Percentiles rank a stretch among this genome's conserved stretches.
Conservation (phyloP, 2,797 vertebrate genomes). For the Pampus argenteus region DNA sequence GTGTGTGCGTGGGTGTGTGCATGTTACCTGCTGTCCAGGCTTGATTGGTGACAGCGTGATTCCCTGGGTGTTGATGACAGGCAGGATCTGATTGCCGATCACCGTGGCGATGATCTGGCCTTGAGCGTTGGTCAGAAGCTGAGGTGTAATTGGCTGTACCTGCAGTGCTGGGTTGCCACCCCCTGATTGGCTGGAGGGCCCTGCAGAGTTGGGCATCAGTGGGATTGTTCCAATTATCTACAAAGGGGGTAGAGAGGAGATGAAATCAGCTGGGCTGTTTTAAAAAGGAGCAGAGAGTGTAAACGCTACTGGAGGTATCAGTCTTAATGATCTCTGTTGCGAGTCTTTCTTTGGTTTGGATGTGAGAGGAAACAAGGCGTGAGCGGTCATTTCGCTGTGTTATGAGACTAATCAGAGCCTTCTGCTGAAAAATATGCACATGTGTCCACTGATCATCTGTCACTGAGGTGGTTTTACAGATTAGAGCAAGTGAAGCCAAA, state of each 20-base stretch:
- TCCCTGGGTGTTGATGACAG: constrained; percentile 99
- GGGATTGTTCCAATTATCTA: constrained; percentile 99
- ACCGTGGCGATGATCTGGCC: constrained; percentile 99
- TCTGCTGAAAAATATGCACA: constrained; percentile 51
- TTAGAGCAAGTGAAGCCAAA: constrained; percentile 70
- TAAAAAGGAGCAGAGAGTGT: constrained; percentile 65
- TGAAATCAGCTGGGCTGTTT: constrained; percentile 74
- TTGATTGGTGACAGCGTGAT: constrained; percentile 99
- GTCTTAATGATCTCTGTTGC: constrained; percentile 64
- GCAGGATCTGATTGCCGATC: constrained; percentile 99
- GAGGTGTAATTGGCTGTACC: constrained; percentile 99
- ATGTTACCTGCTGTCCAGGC: constrained; percentile 96
- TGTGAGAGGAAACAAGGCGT: constrained; percentile 32
- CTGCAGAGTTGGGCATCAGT: constrained; percentile 95
- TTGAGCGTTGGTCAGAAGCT: constrained; percentile 99
- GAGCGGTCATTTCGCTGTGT: constrained; percentile 24
- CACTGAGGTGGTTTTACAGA: constrained; percentile 74
- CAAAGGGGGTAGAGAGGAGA: constrained; percentile 72
- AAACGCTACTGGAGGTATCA: constrained; percentile 67
- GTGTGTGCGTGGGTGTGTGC: constrained; percentile 24
- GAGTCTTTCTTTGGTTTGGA: constrained; percentile 6
- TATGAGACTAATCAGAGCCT: constrained; percentile 46
- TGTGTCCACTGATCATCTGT: constrained; percentile 73
- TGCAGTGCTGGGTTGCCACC: constrained; percentile 94
- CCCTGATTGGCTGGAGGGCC: constrained; percentile 92